Percentiles rank a stretch among this genome's conserved stretches.
Evolutionary conservation across 2,797 vertebrate genomes (phyloP).

Genomic region (Typhlichthys subterraneus): DNA sequence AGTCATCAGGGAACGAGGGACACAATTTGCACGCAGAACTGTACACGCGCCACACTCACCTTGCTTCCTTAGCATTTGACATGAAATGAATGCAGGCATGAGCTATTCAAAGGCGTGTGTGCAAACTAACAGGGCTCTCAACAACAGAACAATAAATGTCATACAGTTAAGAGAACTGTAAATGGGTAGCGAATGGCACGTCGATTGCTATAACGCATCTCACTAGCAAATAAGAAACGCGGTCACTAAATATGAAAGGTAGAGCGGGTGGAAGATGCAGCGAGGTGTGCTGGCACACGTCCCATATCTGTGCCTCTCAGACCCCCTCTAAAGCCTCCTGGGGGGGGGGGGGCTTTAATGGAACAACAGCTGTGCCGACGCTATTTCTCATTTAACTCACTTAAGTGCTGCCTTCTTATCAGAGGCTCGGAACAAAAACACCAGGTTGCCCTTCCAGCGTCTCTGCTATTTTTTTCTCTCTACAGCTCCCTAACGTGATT

Average conservation of each 20-base stretch:
- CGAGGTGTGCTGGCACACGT: slow-evolving; percentile 48
- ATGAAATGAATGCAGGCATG: too few species aligned
- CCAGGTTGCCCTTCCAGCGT: slow-evolving; percentile 56
- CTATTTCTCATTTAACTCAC: slow-evolving; percentile 76
- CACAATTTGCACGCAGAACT: too few species aligned
- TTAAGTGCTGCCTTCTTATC: slow-evolving; percentile 72
- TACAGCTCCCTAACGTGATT: slow-evolving; percentile 68
- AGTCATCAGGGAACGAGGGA: too few species aligned
- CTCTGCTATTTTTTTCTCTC: slow-evolving; percentile 29
- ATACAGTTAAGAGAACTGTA: too few species aligned
- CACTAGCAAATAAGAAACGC: slow-evolving; percentile 19
- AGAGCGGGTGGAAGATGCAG: slow-evolving; percentile 39
- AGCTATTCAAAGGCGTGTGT: too few species aligned
- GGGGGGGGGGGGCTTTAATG: slow-evolving; percentile 58
- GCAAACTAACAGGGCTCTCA: too few species aligned
- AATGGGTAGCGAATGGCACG: too few species aligned
- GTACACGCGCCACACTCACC: too few species aligned
- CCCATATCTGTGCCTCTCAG: slow-evolving; percentile 46
- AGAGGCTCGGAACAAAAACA: slow-evolving; percentile 63
- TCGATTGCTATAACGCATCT: not conserved
- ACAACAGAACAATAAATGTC: too few species aligned
- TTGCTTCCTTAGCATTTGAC: too few species aligned
- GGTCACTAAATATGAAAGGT: slow-evolving; percentile 30
- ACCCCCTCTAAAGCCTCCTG: slow-evolving; percentile 55
- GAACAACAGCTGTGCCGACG: slow-evolving; percentile 74